Percentiles rank a stretch among this genome's conserved stretches.
Conservation (phyloP, 2,113 vertebrate species). For the Leuciscus idus region DNA sequence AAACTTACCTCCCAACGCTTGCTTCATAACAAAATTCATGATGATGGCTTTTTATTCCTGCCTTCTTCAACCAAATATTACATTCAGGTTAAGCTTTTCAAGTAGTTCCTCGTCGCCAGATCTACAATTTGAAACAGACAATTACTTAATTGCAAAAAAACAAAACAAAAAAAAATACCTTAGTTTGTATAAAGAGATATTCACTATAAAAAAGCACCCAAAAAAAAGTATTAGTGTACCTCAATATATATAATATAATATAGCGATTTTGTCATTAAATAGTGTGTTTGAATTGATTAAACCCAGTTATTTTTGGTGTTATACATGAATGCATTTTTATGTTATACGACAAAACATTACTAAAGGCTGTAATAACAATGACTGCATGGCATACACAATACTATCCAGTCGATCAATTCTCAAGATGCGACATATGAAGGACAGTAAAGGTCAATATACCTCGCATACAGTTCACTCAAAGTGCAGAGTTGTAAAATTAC, state of each 20-base stretch:
- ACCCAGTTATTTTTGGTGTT: neutral
- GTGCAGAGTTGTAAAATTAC: slow-evolving; percentile 11
- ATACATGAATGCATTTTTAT: neutral
- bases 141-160: slow-evolving; percentile 17
- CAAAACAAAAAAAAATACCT: too few species aligned
- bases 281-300: neutral
- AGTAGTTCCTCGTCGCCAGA: slow-evolving; percentile 67
- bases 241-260: too few species aligned
- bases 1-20: slow-evolving; percentile 91
- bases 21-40: slow-evolving; percentile 98
- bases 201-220: neutral
- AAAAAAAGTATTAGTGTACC: too few species aligned
- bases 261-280: neutral
- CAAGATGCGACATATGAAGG: slow-evolving; percentile 67
- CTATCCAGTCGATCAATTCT: neutral
- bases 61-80: slow-evolving; percentile 75
- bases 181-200: neutral
- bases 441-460: slow-evolving; percentile 69
- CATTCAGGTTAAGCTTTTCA: slow-evolving; percentile 72
- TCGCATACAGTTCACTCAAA: slow-evolving; percentile 8
- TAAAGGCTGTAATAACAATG: neutral
- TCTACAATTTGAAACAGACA: slow-evolving; percentile 61
- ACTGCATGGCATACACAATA: neutral
- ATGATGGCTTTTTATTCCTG: slow-evolving; percentile 81
- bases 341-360: neutral